These are phyloP conservation scores for Cheilosia soror DNA, from an alignment of 2,888 invertebrate genomes.

Conservation along the genomic window DNA sequence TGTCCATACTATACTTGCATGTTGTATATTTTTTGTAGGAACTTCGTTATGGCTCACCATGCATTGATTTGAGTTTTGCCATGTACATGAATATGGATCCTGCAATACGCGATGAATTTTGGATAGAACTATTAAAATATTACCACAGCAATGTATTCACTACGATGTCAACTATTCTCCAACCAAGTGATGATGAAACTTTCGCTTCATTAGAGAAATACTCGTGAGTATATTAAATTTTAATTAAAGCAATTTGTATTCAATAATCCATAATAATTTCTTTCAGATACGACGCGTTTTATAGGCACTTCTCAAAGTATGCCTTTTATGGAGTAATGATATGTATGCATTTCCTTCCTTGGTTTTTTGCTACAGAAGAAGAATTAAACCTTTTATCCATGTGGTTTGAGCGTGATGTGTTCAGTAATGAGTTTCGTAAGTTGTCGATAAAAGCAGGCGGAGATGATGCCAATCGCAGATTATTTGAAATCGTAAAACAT, in stretches of 20 bases:
- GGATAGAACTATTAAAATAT: conserved; percentile 77
- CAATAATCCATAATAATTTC: background rate
- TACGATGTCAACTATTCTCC: conserved; percentile 78
- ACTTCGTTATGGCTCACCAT: conserved; percentile 80
- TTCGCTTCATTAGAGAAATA: background rate
- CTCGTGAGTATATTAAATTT: conserved; percentile 7
- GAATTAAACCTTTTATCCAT: conserved; percentile 79
- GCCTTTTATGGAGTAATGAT: conserved; percentile 82
- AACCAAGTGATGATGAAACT: conserved; percentile 65
- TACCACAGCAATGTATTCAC: conserved; percentile 80
- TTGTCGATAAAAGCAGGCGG: conserved; percentile 80
- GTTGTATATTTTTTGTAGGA: conserved; percentile 75
- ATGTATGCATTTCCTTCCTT: conserved; percentile 82
- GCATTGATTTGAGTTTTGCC: conserved; percentile 81
- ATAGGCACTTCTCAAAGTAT: conserved; percentile 80
- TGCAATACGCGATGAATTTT: conserved; percentile 77
- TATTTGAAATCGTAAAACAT: conserved; percentile 80
- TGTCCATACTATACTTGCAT: no score
- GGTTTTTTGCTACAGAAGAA: conserved; percentile 79
- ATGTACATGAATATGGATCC: conserved; percentile 81
- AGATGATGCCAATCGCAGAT: conserved; percentile 78
- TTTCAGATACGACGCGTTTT: conserved; percentile 79
- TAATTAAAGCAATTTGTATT: no score
- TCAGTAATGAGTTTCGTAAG: conserved; percentile 79
- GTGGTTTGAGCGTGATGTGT: conserved; percentile 80